Conservation (phyloP, 2,113 vertebrate species). For the Epinephelus moara region DNA sequence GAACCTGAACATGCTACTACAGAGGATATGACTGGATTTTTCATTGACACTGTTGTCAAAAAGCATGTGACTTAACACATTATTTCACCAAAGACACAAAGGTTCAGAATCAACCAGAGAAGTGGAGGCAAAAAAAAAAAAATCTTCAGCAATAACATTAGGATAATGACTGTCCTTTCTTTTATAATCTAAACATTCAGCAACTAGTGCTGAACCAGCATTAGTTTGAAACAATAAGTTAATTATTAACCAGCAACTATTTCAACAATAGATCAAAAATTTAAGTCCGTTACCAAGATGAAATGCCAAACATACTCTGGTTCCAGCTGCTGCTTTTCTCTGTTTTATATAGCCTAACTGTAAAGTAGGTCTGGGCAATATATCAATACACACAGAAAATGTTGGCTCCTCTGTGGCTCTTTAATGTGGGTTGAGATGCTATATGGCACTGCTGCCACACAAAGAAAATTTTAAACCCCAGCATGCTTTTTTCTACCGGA, state of each 20-base stretch:
- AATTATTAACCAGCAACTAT: neutral
- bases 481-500: no score
- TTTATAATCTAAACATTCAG: neutral
- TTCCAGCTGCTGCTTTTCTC: neutral
- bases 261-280: slow-evolving; percentile 6
- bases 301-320: neutral
- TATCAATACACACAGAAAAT: no score
- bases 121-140: neutral
- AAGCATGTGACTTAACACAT: neutral
- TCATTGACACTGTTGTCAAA: neutral
- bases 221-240: neutral
- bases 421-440: no score
- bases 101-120: neutral
- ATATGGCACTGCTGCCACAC: no score
- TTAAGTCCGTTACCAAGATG: neutral
- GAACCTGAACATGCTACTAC: neutral
- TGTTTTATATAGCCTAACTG: neutral
- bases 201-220: neutral
- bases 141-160: neutral
- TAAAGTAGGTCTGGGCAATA: no score
- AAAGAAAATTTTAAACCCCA: no score
- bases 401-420: no score
- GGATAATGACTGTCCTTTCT: neutral
- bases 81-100: slow-evolving; percentile 8
- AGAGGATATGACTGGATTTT: neutral